Evolutionary conservation across 2,113 vertebrate species (phyloP), one percentile per base, ranked within the genome.

Genomic region (Trogon surrucura): DNA sequence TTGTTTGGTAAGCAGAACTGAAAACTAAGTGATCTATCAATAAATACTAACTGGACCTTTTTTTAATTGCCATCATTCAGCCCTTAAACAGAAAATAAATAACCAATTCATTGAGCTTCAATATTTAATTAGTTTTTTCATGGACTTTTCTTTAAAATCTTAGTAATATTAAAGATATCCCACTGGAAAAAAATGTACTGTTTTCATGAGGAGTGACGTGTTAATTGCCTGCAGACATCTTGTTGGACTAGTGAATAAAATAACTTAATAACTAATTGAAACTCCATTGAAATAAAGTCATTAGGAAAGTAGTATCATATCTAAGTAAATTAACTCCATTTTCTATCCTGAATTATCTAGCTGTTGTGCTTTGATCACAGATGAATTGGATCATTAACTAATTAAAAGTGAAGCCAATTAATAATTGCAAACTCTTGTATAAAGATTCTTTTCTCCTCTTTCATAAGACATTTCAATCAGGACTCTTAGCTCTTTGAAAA

Each of bases 361-460:
- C 67, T 92, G 77, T 89, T 96, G 89, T 96, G 93, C 95, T 96
- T 97, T 97, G 96, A 97, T 97, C 96, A 97, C 87, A 96, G 80
- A 44, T 95, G 92, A 96, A 97, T 88, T 94, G 89, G 78, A 95
- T 97, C 93, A 96, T 97, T 97, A 97, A 95, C 79, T 96, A 97
- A 96, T 92, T 92, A 91, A 94, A 97, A 96, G n/a, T 91, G 87
- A 97, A 96, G 65, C 44, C 84, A 93, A 94, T 96, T 95, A 96
- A 92, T 96, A 95, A 91, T 50, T 71, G 53, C 25, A 56, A 80
- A 72, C 38, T 87, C 72, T 74, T 94, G 50, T 83, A 34, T 78
- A 75, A 94, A 91, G 72, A 45, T 45, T 32, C 21, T 91, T 72
- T 57, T 60, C 70, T 38, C 34, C 38, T 79, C 26, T 78, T 89